phyloP scores from a whole-genome alignment of 2,888 invertebrate species.

The Encarsia formosa region DNA sequence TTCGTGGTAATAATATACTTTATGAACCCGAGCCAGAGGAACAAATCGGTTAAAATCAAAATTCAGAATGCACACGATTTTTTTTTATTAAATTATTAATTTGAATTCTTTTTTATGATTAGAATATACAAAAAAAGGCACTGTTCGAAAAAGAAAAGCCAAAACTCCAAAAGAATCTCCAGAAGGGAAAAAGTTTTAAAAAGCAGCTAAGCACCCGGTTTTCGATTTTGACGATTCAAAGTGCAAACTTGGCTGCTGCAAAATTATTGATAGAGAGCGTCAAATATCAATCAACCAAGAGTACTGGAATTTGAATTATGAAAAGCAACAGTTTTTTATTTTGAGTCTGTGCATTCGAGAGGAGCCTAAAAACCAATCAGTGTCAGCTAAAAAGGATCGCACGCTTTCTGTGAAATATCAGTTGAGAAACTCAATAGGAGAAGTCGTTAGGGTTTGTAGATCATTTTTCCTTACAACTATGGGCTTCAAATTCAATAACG shows the following conservation, averaged over 20 bases:
- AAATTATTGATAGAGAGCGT: not conserved
- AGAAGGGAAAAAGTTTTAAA: not conserved
- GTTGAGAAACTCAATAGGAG: not conserved
- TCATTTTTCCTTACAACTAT: not conserved
- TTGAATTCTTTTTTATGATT: too few relatives aligned
- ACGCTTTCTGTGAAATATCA: not conserved
- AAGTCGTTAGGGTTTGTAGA: not conserved
- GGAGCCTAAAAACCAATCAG: not conserved
- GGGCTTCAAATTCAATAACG: not conserved
- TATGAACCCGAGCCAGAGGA: too few relatives aligned
- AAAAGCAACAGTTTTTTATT: not conserved
- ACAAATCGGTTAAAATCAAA: too few relatives aligned
- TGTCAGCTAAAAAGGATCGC: not conserved
- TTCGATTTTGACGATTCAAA: not conserved
- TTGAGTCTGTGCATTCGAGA: not conserved
- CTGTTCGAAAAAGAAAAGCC: not conserved
- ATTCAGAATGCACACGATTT: too few relatives aligned
- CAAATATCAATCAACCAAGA: not conserved
- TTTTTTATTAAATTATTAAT: too few relatives aligned
- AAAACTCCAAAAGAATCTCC: not conserved
- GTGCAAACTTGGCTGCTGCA: not conserved
- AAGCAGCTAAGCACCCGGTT: not conserved
- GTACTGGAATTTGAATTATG: not conserved
- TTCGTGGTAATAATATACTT: too few relatives aligned
- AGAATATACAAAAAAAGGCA: not conserved